A percentile compares a stretch with the other conserved stretches of the same genome.
Conservation (phyloP, 92 coral and sea anemone genomes). For the Epizoanthus rinbou region DNA sequence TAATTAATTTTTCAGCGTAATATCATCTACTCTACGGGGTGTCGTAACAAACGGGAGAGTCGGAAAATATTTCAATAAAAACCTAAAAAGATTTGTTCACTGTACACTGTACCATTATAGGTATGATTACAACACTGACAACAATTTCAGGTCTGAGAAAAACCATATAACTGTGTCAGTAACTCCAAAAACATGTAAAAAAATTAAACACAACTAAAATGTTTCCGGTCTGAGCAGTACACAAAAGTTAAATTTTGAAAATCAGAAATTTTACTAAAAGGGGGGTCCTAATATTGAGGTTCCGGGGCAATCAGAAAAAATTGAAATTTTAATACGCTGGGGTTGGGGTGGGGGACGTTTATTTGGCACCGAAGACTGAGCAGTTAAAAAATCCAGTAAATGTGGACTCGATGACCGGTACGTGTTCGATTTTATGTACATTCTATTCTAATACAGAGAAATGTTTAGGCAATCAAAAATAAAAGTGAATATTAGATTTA, state of each 20-base stretch:
- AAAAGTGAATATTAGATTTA: slow-evolving; percentile 27
- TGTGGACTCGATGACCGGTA: slow-evolving; percentile 36
- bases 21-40: slow-evolving; percentile 2
- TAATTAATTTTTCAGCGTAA: slow-evolving; percentile 5
- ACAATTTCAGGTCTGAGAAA: too few species aligned
- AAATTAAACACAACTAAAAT: too few species aligned
- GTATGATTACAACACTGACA: too few species aligned
- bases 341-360: neutral
- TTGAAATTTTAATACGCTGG: neutral
- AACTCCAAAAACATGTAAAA: too few species aligned
- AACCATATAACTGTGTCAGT: too few species aligned
- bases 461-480: slow-evolving; percentile 28
- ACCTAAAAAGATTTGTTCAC: too few species aligned
- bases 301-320: slow-evolving; percentile 9
- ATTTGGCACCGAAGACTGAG: slow-evolving; percentile 4
- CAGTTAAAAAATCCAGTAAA: slow-evolving; percentile 19
- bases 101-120: too few species aligned
- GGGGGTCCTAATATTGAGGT: neutral
- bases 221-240: too few species aligned
- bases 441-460: slow-evolving; percentile 31
- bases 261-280: neutral
- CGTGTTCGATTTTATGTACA: slow-evolving; percentile 36
- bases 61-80: slow-evolving; percentile 4
- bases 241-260: too few species aligned
- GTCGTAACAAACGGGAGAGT: slow-evolving; percentile 12